phyloP scores from a whole-genome alignment of 2,888 invertebrate species.

The Clanis bilineata region DNA sequence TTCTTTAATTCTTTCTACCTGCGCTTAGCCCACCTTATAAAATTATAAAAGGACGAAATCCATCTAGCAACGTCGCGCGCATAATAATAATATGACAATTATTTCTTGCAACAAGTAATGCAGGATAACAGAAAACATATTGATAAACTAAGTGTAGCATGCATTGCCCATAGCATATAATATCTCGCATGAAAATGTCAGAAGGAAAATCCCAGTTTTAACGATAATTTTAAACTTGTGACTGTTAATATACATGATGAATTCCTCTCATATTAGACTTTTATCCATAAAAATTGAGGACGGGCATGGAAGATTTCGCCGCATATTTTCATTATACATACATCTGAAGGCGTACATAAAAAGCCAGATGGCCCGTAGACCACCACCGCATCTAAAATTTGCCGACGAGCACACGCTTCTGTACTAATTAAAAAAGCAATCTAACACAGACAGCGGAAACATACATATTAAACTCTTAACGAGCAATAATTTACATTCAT shows the following conservation, averaged over 20 bases:
- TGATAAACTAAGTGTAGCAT: background rate
- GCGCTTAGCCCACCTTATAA: too few relatives aligned
- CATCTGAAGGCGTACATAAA: background rate
- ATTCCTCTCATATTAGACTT: background rate
- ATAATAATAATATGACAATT: too few relatives aligned
- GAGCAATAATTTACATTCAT: constrained; percentile 7
- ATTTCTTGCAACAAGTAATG: too few relatives aligned
- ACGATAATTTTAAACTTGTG: too few relatives aligned
- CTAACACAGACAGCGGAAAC: constrained; percentile 17
- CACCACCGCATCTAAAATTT: background rate
- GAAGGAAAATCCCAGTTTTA: background rate
- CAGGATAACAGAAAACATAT: too few relatives aligned
- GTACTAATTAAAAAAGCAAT: constrained; percentile 14
- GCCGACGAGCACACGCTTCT: background rate
- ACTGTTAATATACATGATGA: background rate
- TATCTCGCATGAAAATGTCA: background rate
- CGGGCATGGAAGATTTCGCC: too few relatives aligned
- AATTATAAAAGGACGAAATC: background rate
- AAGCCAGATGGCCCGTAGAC: background rate
- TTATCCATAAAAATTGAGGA: background rate
- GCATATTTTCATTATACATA: background rate
- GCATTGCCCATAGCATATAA: background rate
- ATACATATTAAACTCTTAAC: constrained; percentile 5
- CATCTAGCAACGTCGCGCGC: background rate
- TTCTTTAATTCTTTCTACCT: too few relatives aligned